Evolutionary conservation across 2,113 vertebrate genomes (phyloP).

Genomic region (Rhinoderma darwinii): DNA sequence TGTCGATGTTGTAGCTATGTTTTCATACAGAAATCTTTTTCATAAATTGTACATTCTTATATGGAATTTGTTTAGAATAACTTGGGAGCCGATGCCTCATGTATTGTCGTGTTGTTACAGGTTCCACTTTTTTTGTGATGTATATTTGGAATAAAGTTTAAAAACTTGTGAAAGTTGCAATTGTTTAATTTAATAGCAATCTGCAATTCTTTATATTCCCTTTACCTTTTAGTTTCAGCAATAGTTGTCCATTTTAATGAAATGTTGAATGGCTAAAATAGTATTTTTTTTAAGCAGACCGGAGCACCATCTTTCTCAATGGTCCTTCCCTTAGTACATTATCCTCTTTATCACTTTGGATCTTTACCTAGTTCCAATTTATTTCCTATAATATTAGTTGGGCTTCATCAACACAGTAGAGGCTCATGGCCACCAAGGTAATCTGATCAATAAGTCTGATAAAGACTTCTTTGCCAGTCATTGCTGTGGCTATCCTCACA

Average conservation of each 20-base stretch:
- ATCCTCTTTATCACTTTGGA: too few relatives aligned
- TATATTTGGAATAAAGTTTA: constrained; percentile 27
- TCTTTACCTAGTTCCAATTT: too few relatives aligned
- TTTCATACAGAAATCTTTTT: not conserved
- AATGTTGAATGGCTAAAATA: too few relatives aligned
- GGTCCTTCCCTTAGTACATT: too few relatives aligned
- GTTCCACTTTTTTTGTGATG: constrained; percentile 34
- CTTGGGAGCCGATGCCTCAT: not conserved
- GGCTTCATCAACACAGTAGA: too few relatives aligned
- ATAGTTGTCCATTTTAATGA: not conserved
- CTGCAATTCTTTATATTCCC: not conserved
- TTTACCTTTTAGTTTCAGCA: not conserved
- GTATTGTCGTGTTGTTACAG: not conserved
- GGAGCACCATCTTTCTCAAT: too few relatives aligned
- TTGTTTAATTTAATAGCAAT: constrained; percentile 31
- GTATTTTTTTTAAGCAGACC: too few relatives aligned
- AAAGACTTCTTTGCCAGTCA: too few relatives aligned
- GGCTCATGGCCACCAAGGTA: too few relatives aligned
- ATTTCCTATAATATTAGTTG: too few relatives aligned
- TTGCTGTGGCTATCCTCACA: too few relatives aligned
- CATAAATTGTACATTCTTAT: not conserved
- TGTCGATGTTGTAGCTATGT: not conserved
- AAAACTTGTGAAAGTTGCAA: not conserved
- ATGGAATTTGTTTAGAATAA: not conserved
- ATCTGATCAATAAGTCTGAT: too few relatives aligned